Evolutionary conservation across 2,113 vertebrate species (phyloP).

Genomic region (Dipodomys ordii): DNA sequence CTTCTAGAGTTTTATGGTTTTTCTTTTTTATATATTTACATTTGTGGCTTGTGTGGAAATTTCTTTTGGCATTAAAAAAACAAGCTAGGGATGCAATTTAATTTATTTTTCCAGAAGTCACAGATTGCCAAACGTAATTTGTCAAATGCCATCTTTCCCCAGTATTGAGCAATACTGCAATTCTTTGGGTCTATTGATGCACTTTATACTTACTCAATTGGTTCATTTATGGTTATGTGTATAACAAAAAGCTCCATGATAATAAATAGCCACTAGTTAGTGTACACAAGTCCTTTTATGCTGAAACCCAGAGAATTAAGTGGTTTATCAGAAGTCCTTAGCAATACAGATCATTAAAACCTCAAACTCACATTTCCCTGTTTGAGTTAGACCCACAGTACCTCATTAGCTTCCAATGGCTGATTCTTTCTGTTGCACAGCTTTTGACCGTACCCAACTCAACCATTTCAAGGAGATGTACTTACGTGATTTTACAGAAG

Average conservation of each 20-base stretch:
- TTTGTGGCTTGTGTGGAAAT: not conserved
- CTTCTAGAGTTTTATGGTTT: not conserved
- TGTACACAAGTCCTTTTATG: not conserved
- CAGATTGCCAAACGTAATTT: not conserved
- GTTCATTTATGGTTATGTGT: not conserved
- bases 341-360: not conserved
- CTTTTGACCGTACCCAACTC: not conserved
- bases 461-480: not conserved
- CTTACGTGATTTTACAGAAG: not conserved
- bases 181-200: not conserved
- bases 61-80: slow-evolving; percentile 44
- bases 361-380: not conserved
- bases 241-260: not conserved
- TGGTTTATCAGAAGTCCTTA: not conserved
- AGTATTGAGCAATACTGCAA: not conserved
- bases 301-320: not conserved
- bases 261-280: not conserved
- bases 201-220: not conserved
- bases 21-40: not conserved
- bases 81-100: slow-evolving; percentile 17
- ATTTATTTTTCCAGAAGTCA: not conserved
- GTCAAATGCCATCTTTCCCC: not conserved
- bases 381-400: not conserved
- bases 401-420: not conserved
- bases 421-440: not conserved